phyloP scores from a whole-genome alignment of 2,113 vertebrate genomes.

The Progne subis region DNA sequence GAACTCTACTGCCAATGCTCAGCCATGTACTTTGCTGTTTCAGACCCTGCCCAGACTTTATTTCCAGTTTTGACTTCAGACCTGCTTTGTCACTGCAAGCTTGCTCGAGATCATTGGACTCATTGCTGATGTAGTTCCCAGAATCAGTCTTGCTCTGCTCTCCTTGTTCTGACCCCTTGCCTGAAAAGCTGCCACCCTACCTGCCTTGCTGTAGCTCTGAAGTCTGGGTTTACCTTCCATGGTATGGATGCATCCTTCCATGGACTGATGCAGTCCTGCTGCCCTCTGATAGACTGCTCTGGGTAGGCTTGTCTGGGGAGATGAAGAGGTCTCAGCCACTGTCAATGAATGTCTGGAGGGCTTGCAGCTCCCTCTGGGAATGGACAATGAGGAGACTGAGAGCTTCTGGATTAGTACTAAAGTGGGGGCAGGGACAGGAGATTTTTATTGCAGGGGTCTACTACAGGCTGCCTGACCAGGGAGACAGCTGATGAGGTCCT shows the following conservation, averaged over 20 bases:
- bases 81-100: not conserved
- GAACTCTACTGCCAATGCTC: not conserved
- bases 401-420: not conserved
- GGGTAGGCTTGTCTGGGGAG: not conserved
- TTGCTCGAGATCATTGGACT: not conserved
- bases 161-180: not conserved
- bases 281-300: not conserved
- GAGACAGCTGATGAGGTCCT: not conserved
- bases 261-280: accelerated
- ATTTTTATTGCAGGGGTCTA: not conserved
- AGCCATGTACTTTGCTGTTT: not conserved
- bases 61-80: not conserved
- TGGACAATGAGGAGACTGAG: not conserved
- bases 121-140: not conserved
- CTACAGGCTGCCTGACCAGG: not conserved
- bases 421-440: accelerated
- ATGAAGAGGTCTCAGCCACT: not conserved
- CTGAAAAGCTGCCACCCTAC: no score
- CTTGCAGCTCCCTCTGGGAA: not conserved
- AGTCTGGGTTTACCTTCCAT: not conserved
- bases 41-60: not conserved
- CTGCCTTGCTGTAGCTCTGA: not conserved
- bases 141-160: not conserved
- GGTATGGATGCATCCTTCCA: not conserved
- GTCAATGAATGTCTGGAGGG: not conserved